Evolutionary conservation across 2,797 vertebrate genomes (phyloP).

Genomic region (Syngnathus acus): DNA sequence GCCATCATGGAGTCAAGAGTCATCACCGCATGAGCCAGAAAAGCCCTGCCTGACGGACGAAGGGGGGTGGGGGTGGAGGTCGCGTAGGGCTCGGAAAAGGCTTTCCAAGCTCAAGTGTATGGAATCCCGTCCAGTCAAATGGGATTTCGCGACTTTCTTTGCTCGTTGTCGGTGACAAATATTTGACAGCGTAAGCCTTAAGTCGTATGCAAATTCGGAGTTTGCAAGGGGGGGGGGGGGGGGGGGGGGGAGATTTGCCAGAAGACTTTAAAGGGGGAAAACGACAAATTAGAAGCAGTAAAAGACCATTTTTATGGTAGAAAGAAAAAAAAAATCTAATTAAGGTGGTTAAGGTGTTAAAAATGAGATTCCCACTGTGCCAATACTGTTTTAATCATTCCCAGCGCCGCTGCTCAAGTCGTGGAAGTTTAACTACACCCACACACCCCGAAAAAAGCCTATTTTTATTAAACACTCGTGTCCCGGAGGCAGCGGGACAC

Average conservation of each 20-base stretch:
- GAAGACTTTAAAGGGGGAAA: background rate
- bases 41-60: conserved; percentile 43
- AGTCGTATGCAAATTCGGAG: background rate
- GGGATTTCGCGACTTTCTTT: conserved; percentile 21
- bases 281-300: background rate
- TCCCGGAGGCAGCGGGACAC: conserved; percentile 11
- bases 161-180: conserved; percentile 33
- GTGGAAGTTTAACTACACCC: background rate
- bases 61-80: background rate
- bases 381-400: conserved; percentile 2
- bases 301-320: background rate
- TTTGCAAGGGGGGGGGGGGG: background rate
- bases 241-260: no score
- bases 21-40: conserved; percentile 78
- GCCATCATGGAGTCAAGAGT: conserved; percentile 99
- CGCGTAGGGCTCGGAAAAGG: background rate
- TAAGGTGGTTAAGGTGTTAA: background rate
- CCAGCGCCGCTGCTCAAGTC: background rate
- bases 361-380: background rate
- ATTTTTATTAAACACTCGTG: background rate
- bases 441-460: background rate
- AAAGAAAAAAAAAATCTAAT: background rate
- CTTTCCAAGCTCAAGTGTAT: background rate
- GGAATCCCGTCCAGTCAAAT: background rate
- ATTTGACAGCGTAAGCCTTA: conserved; percentile 40